Base-by-base conservation (phyloP, 2,113 vertebrate genomes). In the Nestor notabilis region DNA sequence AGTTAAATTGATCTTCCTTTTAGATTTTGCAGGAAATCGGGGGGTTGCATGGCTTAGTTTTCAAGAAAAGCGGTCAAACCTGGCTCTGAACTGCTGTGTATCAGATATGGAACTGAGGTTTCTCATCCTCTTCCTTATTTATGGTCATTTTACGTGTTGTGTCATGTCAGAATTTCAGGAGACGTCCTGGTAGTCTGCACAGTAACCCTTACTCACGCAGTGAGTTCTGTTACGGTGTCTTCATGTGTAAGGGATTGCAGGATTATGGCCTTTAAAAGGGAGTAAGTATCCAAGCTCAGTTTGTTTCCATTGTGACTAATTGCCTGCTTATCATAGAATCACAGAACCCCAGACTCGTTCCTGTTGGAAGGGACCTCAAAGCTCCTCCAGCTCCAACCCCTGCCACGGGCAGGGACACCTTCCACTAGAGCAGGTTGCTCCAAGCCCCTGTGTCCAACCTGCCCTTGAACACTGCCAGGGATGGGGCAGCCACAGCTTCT, bases 1-100 rank as follows among this genome's bases (percentile, higher is more conserved):
- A 96, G 95, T 93, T 92, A 95, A 97, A 96, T 91, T 96, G 92
- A 97, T 96, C 94, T 95, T 95, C 89, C 87, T 95, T 70, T 87
- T 61, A 72, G 91, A 66, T 76, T 94, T 95, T 84, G 44, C 74
- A 65, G 94, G 87, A 93, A 87, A 83, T 69, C 0, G 6, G 91
- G 72, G 89, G 44, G 76, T 49, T 87, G 46, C 33, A 56, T 37
- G 80, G 69, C 46, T 97, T 53, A 33, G 58, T 69, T 91, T 87
- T 47, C 61, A 76, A 53, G 90, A 71, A 63, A 71, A 89, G 65
- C 5, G 35, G 68, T 61, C 90, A 91, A 47, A 60, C 10, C 55
- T 52, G 41, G 28, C 18, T 43, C 39, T 43, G 25, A 55, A 7
- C 9, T 6, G 12, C 52, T 17, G 17, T 0, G 1, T 13, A 8